Conservation (phyloP, 2,888 invertebrate species). For the Rotaria socialis region DNA sequence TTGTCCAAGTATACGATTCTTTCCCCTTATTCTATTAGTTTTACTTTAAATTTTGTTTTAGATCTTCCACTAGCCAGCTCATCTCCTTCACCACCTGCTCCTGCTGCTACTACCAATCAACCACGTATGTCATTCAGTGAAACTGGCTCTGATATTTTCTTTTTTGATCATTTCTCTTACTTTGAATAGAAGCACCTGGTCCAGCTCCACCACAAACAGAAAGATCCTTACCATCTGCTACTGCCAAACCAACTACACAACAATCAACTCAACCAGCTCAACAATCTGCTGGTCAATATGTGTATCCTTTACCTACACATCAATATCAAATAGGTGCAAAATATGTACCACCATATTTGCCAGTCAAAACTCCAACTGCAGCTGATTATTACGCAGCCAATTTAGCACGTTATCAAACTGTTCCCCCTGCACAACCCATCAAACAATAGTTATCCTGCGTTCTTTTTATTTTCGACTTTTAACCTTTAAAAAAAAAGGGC, state of each 20-base stretch:
- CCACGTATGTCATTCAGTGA: neutral
- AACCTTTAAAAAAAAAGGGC: neutral
- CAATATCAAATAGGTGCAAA: neutral
- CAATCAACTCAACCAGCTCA: neutral
- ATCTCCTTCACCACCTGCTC: neutral
- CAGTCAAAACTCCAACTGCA: neutral
- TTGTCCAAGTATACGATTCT: neutral
- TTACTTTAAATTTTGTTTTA: neutral
- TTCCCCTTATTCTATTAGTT: neutral
- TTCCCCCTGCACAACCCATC: too few species aligned
- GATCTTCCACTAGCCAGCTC: neutral
- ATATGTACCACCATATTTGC: neutral
- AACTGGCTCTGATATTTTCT: neutral
- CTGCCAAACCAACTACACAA: neutral
- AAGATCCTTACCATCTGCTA: neutral
- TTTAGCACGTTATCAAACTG: neutral
- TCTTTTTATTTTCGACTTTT: neutral
- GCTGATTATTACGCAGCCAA: neutral
- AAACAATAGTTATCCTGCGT: neutral
- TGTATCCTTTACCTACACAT: neutral
- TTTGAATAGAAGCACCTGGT: neutral
- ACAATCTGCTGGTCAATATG: neutral
- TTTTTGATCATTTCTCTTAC: neutral
- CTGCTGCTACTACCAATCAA: neutral
- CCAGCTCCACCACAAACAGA: neutral